Conservation (phyloP, 2,113 vertebrate species). For the Geothlypis trichas region DNA sequence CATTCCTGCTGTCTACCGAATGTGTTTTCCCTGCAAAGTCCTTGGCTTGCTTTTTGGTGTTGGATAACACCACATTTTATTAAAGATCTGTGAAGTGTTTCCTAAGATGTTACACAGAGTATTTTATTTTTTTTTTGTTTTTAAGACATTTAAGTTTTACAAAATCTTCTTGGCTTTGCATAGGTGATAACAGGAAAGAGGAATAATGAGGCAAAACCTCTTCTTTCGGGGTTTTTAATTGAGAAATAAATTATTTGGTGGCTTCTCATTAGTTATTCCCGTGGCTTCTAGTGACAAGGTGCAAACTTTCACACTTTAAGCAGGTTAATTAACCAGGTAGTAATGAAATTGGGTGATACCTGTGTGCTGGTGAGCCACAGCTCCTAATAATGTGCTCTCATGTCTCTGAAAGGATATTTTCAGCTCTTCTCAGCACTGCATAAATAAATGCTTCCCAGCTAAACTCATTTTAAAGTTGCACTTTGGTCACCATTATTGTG, state of each 20-base stretch:
- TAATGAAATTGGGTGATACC: conserved; percentile 81
- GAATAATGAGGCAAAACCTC: conserved; percentile 78
- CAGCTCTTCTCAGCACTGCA: conserved; percentile 57
- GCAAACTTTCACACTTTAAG: conserved; percentile 83
- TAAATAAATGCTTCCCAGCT: conserved; percentile 66
- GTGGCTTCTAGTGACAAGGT: conserved; percentile 77
- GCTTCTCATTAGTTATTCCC: conserved; percentile 78
- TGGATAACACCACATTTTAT: conserved; percentile 73
- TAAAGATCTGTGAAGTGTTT: conserved; percentile 76
- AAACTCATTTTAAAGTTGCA: conserved; percentile 56
- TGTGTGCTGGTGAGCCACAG: conserved; percentile 71
- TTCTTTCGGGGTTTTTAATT: conserved; percentile 73
- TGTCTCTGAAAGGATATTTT: conserved; percentile 63
- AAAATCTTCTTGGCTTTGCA: conserved; percentile 72
- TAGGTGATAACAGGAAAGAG: conserved; percentile 78
- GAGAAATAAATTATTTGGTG: conserved; percentile 81
- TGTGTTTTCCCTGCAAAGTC: conserved; percentile 26
- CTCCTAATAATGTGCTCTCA: conserved; percentile 72
- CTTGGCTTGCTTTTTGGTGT: conserved; percentile 64
- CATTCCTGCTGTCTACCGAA: conserved; percentile 32
- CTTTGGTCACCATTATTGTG: neutral
- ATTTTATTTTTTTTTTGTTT: neutral
- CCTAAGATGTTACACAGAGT: conserved; percentile 48
- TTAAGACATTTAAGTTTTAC: conserved; percentile 64
- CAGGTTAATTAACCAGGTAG: conserved; percentile 86